These are phyloP conservation scores for Bettongia penicillata DNA, from an alignment of 2,113 vertebrate genomes.

Conservation along the genomic window DNA sequence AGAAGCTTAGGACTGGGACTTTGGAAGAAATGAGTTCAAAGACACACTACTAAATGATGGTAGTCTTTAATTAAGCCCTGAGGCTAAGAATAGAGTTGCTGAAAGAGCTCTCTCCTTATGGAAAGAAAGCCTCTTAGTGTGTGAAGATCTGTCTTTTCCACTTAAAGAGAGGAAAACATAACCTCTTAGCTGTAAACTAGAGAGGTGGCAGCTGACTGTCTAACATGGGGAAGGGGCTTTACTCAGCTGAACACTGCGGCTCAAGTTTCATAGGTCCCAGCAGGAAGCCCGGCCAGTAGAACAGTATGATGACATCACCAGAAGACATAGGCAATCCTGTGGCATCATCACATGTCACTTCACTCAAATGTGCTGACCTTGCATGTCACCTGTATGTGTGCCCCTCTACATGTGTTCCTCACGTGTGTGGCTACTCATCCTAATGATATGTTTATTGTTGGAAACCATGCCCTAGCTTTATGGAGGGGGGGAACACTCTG, in stretches of 20 bases:
- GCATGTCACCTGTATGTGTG: background rate
- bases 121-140: background rate
- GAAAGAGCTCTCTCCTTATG: background rate
- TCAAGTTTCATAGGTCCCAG: background rate
- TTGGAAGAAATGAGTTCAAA: conserved; percentile 1
- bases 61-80: background rate
- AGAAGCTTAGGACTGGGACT: background rate
- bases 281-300: background rate
- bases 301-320: background rate
- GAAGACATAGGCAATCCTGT: background rate
- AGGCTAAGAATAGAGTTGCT: background rate
- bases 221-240: background rate
- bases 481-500: background rate
- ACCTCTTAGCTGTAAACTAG: background rate
- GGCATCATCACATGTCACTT: background rate
- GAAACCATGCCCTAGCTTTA: background rate
- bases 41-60: background rate
- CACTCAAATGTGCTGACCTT: background rate
- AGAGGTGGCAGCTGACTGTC: background rate
- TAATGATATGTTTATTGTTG: too few relatives aligned
- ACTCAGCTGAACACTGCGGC: background rate
- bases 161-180: background rate
- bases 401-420: background rate
- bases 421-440: too few relatives aligned
- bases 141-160: background rate